phyloP scores from a whole-genome alignment of 2,797 vertebrate species.

The Toxotes lorentzi region DNA sequence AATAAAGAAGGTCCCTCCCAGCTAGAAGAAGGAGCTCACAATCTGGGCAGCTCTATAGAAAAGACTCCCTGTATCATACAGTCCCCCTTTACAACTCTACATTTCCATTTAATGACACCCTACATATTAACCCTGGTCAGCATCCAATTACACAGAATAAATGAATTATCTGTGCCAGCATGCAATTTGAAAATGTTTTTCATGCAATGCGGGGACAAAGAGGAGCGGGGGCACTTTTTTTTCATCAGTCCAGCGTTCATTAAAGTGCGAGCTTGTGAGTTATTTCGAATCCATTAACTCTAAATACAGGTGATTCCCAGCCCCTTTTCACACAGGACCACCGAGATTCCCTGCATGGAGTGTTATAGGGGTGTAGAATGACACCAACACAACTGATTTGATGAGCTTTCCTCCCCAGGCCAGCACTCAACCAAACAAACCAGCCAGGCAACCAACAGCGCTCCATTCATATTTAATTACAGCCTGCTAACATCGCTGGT shows the following conservation, averaged over 20 bases:
- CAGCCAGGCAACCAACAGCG: constrained; percentile 76
- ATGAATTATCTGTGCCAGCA: constrained; percentile 98
- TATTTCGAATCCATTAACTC: constrained; percentile 96
- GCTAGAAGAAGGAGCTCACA: constrained; percentile 93
- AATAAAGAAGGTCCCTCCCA: constrained; percentile 91
- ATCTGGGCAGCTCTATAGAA: constrained; percentile 94
- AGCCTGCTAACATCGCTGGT: constrained; percentile 75
- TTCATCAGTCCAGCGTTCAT: constrained; percentile 94
- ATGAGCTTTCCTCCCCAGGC: constrained; percentile 78
- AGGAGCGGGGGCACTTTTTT: constrained; percentile 81
- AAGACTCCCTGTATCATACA: constrained; percentile 98
- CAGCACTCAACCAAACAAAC: constrained; percentile 80
- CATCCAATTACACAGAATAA: constrained; percentile 99
- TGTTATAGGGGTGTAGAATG: constrained; percentile 79
- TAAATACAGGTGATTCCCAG: constrained; percentile 94
- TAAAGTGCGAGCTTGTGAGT: constrained; percentile 92
- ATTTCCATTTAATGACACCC: constrained; percentile 99
- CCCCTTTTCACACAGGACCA: constrained; percentile 86
- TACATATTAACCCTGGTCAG: constrained; percentile 99
- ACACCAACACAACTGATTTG: constrained; percentile 83
- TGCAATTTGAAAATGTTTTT: constrained; percentile 99
- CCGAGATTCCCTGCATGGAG: constrained; percentile 87
- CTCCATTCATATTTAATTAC: constrained; percentile 88
- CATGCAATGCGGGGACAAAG: constrained; percentile 85
- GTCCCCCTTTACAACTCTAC: constrained; percentile 97